phyloP scores from a whole-genome alignment of 2,113 vertebrate genomes.

The Leiothrix lutea region DNA sequence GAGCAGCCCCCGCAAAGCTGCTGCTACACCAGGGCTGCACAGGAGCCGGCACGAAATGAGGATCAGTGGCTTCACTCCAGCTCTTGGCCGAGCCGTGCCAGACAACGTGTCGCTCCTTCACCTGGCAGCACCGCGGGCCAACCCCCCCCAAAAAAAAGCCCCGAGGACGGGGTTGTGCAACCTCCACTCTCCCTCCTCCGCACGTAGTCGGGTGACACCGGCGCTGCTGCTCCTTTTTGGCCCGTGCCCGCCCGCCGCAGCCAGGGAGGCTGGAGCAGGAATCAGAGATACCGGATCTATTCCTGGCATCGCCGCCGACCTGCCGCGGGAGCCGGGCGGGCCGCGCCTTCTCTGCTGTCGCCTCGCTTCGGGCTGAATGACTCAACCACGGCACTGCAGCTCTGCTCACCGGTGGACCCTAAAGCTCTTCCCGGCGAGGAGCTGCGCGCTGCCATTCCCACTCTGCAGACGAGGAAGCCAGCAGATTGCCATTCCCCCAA shows the following conservation, averaged over 20 bases:
- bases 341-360: not conserved
- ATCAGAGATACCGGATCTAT: not conserved
- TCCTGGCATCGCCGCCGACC: not conserved
- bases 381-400: not conserved
- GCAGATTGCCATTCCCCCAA: conserved; percentile 31
- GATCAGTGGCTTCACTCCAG: not conserved
- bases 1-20: not conserved
- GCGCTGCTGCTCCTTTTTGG: not conserved
- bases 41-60: not conserved
- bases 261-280: not conserved
- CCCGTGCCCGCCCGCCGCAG: not conserved
- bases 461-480: not conserved
- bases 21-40: not conserved
- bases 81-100: not conserved
- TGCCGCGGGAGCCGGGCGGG: not conserved
- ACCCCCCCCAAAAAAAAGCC: not conserved
- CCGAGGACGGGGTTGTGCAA: fast-evolving
- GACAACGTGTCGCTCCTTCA: not conserved
- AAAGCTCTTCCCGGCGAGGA: not conserved
- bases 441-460: not conserved
- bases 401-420: not conserved
- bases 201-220: fast-evolving
- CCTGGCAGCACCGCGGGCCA: not conserved
- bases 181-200: fast-evolving
- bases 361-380: not conserved